Evolutionary conservation across 30 jellyfish, hydroid and myxozoan genomes (phyloP), one percentile per base, ranked within the genome.

Genomic region (Pelagia noctiluca): DNA sequence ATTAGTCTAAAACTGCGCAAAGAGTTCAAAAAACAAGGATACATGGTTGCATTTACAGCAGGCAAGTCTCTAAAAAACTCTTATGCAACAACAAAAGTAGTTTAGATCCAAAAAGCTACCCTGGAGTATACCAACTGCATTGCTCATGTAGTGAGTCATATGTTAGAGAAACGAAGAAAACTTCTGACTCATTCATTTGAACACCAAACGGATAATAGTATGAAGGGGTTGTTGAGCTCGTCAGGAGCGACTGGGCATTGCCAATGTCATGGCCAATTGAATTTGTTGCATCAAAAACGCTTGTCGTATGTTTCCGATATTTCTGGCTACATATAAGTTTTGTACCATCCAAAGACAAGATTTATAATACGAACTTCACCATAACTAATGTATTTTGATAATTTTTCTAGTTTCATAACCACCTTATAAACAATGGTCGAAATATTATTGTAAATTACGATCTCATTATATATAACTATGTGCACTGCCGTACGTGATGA

Each of bases 111-210:
- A 28, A 23, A 18, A 64, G 49, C 5, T 42, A 64, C 23, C 77
- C 77, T 23, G 77, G 77, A 64, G 46, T 42, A 28, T 64, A 64
- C 46, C 18, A 28, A 71, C 38, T 71, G 29, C 25, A 71, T 30
- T 71, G 71, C 72, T 30, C 38, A 28, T 37, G 83, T 57, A 18
- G 36, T 23, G 49, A 34, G 18, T 30, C 8, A 29, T 71, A 71
- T 18, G 33, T 71, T 30, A 3, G 83, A 23, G 83, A 71, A 71
- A 7, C 71, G 2, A 71, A 71, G 31, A 13, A 30, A 3, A 30
- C 24, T 32, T 71, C 38, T 30, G 30, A 71, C 83, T 30, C 71
- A 73, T 24, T 29, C 71, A 60, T 5, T 42, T 42, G 57, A 42
- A 42, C 57, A 42, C 57, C 57, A 42, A 42, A 42, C 57, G 16